Evolutionary conservation across 2,797 vertebrate genomes (phyloP), one percentile per base, ranked within the genome.

Genomic region (Cyclopterus lumpus): DNA sequence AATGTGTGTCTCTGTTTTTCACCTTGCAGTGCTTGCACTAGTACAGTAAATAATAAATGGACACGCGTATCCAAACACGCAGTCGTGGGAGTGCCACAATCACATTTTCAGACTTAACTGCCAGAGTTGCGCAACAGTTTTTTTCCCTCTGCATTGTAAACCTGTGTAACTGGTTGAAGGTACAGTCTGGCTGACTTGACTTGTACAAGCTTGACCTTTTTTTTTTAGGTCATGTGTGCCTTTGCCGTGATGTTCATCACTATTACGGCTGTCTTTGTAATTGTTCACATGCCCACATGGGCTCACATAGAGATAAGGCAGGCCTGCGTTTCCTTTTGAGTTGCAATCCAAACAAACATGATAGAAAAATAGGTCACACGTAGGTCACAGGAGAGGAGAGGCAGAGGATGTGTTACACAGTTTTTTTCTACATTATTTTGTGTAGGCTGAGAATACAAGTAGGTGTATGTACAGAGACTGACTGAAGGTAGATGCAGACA

Each of bases 111-210:
- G 57, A 48, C 36, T 74, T 70, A 83, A 85, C 84, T 68, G 76
- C 44, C 60, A 73, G 14, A 58, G 54, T 74, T 80, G 59, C 58
- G 71, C 54, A 77, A 72, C 57, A 7, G 14, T 49, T 46, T 57
- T 24, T 44, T 0, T 20, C 5, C 12, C 44, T 30, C 26, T 73
- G 44, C n/a, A 48, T 28, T 73, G 55, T 66, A 73, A 89, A 88
- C 86, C 12, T 48, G 91, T 79, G 46, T 26, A 83, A 92, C 92
- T 73, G 87, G 89, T 92, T 82, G 32, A 81, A 74, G 77, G 6
- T 73, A 68, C 53, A 62, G 67, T 42, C 20, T 3, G 15, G 51
- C 28, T 83, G 82, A 79, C 75, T 84, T 84, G 73, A 87, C 84
- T 81, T 85, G 73, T 68, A 77, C 66, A 80, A 74, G 75, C 71